These are phyloP conservation scores for Nebria salina DNA, from an alignment of 2,888 invertebrate genomes.

Conservation along the genomic window DNA sequence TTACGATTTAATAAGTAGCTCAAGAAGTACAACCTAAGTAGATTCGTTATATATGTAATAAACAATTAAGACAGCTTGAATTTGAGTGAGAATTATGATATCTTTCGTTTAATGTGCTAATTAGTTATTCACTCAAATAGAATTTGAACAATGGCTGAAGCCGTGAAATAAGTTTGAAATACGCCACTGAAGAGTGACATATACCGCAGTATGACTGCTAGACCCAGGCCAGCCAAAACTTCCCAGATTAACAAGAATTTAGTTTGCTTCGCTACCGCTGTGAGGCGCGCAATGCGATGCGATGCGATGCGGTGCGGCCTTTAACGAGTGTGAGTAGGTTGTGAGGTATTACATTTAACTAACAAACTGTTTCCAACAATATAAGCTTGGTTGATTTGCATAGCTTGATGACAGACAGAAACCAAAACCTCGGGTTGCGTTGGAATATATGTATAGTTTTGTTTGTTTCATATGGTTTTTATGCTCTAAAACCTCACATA, in stretches of 20 bases:
- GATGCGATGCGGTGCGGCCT: background rate
- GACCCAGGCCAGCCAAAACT: constrained; percentile 10
- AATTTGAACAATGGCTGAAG: too few species aligned
- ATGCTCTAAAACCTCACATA: background rate
- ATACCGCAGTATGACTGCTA: background rate
- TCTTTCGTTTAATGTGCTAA: too few species aligned
- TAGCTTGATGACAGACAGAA: constrained; percentile 16
- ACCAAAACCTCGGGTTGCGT: background rate
- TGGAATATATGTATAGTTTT: background rate
- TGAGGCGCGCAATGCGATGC: constrained; percentile 9
- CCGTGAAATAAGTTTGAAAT: background rate
- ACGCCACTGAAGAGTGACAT: background rate
- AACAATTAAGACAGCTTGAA: too few species aligned
- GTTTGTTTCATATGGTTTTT: background rate
- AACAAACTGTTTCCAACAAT: constrained; percentile 14
- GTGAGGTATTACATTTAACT: constrained; percentile 10
- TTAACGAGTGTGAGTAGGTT: background rate
- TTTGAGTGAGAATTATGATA: too few species aligned
- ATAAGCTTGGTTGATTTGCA: constrained; percentile 18
- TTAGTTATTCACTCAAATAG: too few species aligned
- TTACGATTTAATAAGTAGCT: too few species aligned
- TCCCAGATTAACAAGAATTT: constrained; percentile 6
- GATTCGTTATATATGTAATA: too few species aligned
- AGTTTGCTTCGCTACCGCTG: constrained; percentile 7
- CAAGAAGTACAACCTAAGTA: too few species aligned